phyloP scores from a whole-genome alignment of 2,797 vertebrate genomes.

The Phataginus tricuspis region DNA sequence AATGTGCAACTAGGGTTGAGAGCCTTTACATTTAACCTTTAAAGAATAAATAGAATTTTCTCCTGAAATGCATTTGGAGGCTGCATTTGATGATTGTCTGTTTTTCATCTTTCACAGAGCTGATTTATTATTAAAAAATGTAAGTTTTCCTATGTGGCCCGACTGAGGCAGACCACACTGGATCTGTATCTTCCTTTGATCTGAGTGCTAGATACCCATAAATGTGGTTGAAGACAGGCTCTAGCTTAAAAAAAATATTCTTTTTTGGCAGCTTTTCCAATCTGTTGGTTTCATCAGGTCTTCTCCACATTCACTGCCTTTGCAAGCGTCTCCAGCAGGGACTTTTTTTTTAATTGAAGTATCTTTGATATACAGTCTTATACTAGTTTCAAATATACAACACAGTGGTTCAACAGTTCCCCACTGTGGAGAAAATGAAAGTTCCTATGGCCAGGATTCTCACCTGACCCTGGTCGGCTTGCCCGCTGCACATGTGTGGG shows the following conservation, averaged over 20 bases:
- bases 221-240: background rate
- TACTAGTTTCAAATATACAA: too few relatives aligned
- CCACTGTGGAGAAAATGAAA: too few relatives aligned
- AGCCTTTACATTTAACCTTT: constrained; percentile 30
- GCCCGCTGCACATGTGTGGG: too few relatives aligned
- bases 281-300: background rate
- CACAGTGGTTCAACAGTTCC: too few relatives aligned
- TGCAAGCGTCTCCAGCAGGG: background rate
- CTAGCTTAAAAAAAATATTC: background rate
- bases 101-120: background rate
- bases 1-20: background rate
- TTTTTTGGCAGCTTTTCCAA: background rate
- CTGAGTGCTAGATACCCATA: background rate
- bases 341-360: too few relatives aligned
- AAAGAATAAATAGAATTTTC: constrained; percentile 31
- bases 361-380: too few relatives aligned
- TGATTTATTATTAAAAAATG: constrained; percentile 7
- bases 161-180: background rate
- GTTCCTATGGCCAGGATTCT: too few relatives aligned
- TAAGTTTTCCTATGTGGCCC: background rate
- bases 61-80: background rate
- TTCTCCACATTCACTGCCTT: background rate
- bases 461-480: too few relatives aligned
- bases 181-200: background rate
- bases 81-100: background rate